Percentiles rank a stretch among this genome's conserved stretches.
Conservation (phyloP, 2,888 invertebrate genomes). For the Drosophila ezoana region DNA sequence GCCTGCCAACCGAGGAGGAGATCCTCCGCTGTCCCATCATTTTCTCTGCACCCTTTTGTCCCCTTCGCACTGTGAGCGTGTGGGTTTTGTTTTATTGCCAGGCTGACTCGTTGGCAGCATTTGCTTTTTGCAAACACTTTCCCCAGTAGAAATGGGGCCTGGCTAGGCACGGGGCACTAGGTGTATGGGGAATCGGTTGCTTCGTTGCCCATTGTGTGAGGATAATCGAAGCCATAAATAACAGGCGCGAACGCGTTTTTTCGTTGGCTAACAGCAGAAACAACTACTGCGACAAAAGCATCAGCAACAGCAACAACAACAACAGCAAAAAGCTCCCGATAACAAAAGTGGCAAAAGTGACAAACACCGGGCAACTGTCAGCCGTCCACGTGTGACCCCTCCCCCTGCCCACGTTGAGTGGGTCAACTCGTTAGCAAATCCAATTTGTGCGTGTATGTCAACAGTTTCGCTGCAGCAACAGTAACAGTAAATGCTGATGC, state of each 20-base stretch:
- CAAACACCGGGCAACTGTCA: slow-evolving; percentile 75
- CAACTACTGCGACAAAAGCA: slow-evolving; percentile 31
- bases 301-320: slow-evolving; percentile 11
- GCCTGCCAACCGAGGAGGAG: slow-evolving; percentile 23
- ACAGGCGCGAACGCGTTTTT: slow-evolving; percentile 72
- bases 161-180: too few relatives aligned
- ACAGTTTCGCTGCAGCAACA: slow-evolving; percentile 27
- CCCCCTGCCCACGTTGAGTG: background rate
- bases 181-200: slow-evolving; percentile 9
- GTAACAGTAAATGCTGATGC: slow-evolving; percentile 28
- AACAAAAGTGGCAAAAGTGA: slow-evolving; percentile 77
- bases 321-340: slow-evolving; percentile 54
- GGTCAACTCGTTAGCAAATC: slow-evolving; percentile 72
- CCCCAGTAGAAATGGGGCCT: slow-evolving; percentile 16
- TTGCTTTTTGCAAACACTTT: slow-evolving; percentile 67
- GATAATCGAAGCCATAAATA: slow-evolving; percentile 80
- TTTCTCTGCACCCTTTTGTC: slow-evolving; percentile 10
- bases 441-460: slow-evolving; percentile 77
- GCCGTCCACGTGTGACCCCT: slow-evolving; percentile 13
- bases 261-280: slow-evolving; percentile 31
- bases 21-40: slow-evolving; percentile 3
- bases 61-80: slow-evolving; percentile 45
- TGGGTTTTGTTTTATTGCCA: slow-evolving; percentile 75
- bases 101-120: slow-evolving; percentile 58
- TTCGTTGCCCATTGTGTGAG: slow-evolving; percentile 68